Evolutionary conservation across 2,113 vertebrate genomes (phyloP).

Genomic region (Xerus inauris): DNA sequence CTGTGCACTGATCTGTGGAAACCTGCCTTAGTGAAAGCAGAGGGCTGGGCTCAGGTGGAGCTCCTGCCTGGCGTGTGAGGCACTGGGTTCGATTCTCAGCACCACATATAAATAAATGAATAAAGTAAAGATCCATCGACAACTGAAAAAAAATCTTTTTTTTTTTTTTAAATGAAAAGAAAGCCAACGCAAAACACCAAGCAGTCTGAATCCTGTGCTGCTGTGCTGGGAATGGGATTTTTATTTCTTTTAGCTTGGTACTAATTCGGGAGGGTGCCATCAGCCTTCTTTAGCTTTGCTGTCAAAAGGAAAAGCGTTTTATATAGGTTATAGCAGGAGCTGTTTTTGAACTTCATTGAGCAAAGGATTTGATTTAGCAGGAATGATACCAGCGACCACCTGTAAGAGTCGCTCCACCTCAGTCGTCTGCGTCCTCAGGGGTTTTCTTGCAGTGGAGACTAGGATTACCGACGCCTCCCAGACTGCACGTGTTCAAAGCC

Average conservation of each 20-base stretch:
- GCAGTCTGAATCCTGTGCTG: slow-evolving; percentile 89
- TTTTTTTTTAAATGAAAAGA: slow-evolving; percentile 90
- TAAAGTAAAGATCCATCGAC: too few species aligned
- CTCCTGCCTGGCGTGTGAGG: slow-evolving; percentile 79
- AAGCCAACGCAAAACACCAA: slow-evolving; percentile 88
- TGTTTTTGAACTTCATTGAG: slow-evolving; percentile 44
- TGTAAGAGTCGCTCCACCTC: too few species aligned
- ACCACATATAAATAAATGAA: too few species aligned
- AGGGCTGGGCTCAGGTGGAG: too few species aligned
- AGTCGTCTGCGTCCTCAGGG: too few species aligned
- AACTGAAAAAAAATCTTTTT: slow-evolving; percentile 84
- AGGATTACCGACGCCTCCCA: too few species aligned
- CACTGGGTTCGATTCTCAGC: too few species aligned
- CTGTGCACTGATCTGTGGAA: too few species aligned
- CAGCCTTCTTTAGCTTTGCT: slow-evolving; percentile 84
- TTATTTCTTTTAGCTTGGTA: slow-evolving; percentile 88
- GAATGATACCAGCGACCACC: too few species aligned
- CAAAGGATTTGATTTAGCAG: neutral
- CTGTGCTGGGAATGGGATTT: slow-evolving; percentile 87
- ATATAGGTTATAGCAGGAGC: slow-evolving; percentile 70
- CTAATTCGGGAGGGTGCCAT: slow-evolving; percentile 84
- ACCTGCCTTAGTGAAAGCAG: too few species aligned
- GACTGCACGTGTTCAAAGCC: too few species aligned
- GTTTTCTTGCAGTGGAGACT: too few species aligned
- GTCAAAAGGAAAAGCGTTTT: slow-evolving; percentile 76